Evolutionary conservation across 2,888 invertebrate genomes (phyloP).

Genomic region (Pammene aurita): DNA sequence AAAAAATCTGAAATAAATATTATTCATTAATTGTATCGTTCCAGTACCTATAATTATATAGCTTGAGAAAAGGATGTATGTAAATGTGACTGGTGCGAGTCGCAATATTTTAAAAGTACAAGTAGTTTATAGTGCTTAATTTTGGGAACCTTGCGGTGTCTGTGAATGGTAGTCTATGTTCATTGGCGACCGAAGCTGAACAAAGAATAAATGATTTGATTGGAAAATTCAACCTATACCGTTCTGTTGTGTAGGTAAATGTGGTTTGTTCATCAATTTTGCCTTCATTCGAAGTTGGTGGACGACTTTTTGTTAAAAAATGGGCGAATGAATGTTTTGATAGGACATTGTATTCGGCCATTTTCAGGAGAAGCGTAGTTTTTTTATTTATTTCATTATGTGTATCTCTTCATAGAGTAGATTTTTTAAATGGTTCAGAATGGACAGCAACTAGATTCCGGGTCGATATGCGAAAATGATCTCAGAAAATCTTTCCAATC

Average conservation of each 20-base stretch:
- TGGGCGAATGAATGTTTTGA: background rate
- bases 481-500: no score
- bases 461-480: no score
- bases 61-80: no score
- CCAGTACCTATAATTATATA: no score
- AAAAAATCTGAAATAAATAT: no score
- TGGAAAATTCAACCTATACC: slow-evolving; percentile 24
- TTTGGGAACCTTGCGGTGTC: background rate
- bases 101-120: no score
- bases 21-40: no score
- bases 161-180: background rate
- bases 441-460: no score
- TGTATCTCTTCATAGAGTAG: no score
- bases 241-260: slow-evolving; percentile 22
- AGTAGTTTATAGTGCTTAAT: no score
- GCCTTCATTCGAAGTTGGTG: slow-evolving; percentile 10
- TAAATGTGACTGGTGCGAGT: no score
- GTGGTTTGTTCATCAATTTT: slow-evolving; percentile 27
- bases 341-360: background rate
- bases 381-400: background rate
- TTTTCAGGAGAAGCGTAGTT: background rate
- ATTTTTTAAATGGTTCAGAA: no score
- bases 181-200: slow-evolving; percentile 6
- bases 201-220: slow-evolving; percentile 36
- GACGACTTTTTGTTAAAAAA: slow-evolving; percentile 2